Conservation (phyloP, 2,888 invertebrate genomes). For the Falcaria lacertinaria region DNA sequence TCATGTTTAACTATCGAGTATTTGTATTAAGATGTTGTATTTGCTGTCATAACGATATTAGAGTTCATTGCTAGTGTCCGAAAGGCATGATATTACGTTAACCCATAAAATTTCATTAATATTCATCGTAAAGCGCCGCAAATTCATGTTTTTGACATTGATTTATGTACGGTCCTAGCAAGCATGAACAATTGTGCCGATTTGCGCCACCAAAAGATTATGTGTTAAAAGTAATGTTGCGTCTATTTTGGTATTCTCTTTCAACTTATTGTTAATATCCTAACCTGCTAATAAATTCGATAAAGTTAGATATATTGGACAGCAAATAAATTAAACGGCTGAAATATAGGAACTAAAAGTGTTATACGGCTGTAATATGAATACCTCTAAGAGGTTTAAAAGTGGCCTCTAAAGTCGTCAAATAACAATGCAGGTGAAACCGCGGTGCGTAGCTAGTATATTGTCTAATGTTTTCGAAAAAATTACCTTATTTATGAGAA, state of each 20-base stretch:
- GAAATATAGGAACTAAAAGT: no score
- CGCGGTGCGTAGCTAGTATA: no score
- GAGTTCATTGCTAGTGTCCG: slow-evolving; percentile 11
- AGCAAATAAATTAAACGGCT: no score
- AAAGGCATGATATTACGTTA: slow-evolving; percentile 29
- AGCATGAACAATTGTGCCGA: slow-evolving; percentile 41
- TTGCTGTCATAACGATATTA: neutral
- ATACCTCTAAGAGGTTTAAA: no score
- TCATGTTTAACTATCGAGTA: no score
- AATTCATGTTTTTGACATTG: slow-evolving; percentile 66
- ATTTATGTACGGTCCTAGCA: slow-evolving; percentile 49
- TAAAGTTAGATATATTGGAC: no score
- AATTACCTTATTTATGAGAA: neutral
- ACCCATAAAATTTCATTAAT: slow-evolving; percentile 58
- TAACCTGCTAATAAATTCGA: no score
- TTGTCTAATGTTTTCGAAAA: no score
- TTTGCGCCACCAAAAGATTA: slow-evolving; percentile 28
- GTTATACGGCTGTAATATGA: no score
- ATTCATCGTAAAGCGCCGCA: slow-evolving; percentile 59
- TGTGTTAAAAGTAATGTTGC: slow-evolving; percentile 15
- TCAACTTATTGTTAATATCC: neutral
- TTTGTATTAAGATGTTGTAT: no score
- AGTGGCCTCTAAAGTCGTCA: no score
- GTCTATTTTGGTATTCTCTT: neutral
- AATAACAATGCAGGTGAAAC: no score